These are phyloP conservation scores for Rhincodon typus DNA, from an alignment of 2,797 vertebrate species.

Conservation along the genomic window DNA sequence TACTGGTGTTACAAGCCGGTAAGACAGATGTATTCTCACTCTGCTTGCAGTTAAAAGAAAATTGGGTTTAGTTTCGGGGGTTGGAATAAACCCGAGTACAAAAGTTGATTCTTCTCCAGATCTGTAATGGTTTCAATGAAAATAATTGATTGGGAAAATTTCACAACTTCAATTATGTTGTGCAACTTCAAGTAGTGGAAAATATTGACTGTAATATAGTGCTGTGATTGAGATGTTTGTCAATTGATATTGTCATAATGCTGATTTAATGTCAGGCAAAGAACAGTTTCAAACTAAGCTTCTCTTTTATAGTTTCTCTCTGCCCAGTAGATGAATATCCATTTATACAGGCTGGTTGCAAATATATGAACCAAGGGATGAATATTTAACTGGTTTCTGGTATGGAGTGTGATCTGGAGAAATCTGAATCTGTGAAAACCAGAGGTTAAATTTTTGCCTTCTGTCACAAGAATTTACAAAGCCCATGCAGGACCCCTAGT, in stretches of 20 bases:
- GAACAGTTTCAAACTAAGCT: too few species aligned
- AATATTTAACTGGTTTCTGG: neutral
- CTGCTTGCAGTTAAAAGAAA: neutral
- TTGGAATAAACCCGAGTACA: neutral
- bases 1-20: neutral
- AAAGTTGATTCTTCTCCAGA: too few species aligned
- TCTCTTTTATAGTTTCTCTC: neutral
- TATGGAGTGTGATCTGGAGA: neutral
- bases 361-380: neutral
- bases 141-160: neutral
- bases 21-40: neutral
- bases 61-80: neutral
- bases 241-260: neutral
- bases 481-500: neutral
- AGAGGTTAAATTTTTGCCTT: neutral
- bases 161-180: neutral
- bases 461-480: neutral
- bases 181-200: neutral
- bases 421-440: neutral
- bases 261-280: neutral
- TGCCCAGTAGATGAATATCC: neutral
- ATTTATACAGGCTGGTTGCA: neutral
- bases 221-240: neutral
- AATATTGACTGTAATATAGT: neutral
- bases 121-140: neutral